Conservation (phyloP, 1,140 invertebrate genomes). For the Anastatus disparis region DNA sequence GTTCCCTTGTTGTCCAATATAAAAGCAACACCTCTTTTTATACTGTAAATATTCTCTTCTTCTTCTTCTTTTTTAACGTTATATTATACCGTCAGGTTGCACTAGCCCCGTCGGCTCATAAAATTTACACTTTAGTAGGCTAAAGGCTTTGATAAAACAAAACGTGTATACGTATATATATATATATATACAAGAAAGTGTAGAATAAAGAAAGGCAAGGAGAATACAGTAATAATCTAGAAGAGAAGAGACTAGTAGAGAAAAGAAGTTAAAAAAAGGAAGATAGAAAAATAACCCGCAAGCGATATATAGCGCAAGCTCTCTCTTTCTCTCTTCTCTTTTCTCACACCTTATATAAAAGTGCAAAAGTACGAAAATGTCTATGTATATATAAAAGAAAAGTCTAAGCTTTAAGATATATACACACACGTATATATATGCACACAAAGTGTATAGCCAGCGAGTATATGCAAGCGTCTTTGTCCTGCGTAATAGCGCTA, state of each 20-base stretch:
- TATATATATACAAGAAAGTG: too few species aligned
- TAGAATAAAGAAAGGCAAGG: not conserved
- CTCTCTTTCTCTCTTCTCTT: too few species aligned
- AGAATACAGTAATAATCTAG: not conserved
- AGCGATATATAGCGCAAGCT: constrained; percentile 24
- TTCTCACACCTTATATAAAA: too few species aligned
- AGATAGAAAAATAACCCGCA: not conserved
- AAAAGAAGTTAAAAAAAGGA: too few species aligned
- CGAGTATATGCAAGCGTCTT: not conserved
- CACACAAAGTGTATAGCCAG: too few species aligned
- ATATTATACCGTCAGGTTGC: too few species aligned
- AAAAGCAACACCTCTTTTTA: too few species aligned
- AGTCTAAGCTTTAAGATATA: not conserved
- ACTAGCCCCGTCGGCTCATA: not conserved
- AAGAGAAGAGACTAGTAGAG: not conserved
- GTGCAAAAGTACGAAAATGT: constrained; percentile 14
- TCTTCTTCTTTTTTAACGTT: too few species aligned
- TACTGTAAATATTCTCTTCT: constrained; percentile 6
- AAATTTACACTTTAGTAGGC: constrained; percentile 18
- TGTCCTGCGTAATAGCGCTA: constrained; percentile 10
- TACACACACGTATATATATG: too few species aligned
- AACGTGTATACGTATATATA: too few species aligned
- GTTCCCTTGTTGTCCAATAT: not conserved
- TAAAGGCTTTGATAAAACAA: constrained; percentile 13
- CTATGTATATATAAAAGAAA: not conserved